Evolutionary conservation across 2,888 invertebrate species (phyloP), one percentile per base, ranked within the genome.

Genomic region (Panopea generosa): DNA sequence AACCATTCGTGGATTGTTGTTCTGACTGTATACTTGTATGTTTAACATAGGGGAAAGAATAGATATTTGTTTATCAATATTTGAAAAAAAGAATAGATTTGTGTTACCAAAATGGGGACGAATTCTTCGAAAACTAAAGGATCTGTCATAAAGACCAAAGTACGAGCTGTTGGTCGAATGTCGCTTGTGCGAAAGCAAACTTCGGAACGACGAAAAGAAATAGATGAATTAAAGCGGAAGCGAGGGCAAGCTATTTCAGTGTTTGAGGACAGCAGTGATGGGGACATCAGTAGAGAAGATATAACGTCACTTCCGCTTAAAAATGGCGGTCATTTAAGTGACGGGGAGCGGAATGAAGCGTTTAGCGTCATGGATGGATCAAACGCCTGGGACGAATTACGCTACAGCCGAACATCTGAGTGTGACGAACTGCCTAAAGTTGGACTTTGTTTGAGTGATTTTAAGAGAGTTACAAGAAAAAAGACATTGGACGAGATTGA

Each of bases 391-490:
- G 52, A 59, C 18, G 55, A 45, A 16, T 29, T 29, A 11, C 26
- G 45, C 1, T 22, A 43, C 11, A n/a, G 20, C 1, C 26, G 45
- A 38, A 50, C 2, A 18, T 11, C 27, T 7, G 40, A 22, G 11
- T 14, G 20, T 11, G 53, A 53, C 14, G 63, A 49, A 27, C 38
- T 43, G 20, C 61, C 66, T 16, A 56, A 67, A 50, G 49, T 56
- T 14, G 67, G 67, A 57, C 56, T 83, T 27, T 61, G 65, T 38
- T 60, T 83, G 3, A 84, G 84, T 66, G 87, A 87, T 65, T 87
- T 87, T 59, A 84, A 81, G 49, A 84, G 82, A 60, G 77, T 87
- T 50, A 78, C 81, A 7, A 69, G 87, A 14, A 77, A 81, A 50
- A 75, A 71, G 26, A 80, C 79, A 38, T 29, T 86, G 24, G 82